Percentiles rank a stretch among this genome's conserved stretches.
phyloP scores from a whole-genome alignment of 2,888 invertebrate species.

The Tenthredo notha region DNA sequence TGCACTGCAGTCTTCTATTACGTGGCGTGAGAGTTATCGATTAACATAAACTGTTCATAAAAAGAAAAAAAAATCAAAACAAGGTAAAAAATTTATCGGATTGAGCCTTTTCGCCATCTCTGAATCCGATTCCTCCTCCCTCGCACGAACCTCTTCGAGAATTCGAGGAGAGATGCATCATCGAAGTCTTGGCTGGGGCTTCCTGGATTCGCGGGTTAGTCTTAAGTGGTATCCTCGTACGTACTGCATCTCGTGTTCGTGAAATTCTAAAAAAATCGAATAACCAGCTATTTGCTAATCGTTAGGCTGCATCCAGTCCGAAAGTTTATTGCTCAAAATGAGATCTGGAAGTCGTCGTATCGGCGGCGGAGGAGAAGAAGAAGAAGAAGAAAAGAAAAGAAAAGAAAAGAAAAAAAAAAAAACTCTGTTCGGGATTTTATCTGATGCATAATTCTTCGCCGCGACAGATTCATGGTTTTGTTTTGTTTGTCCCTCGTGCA shows the following conservation, averaged over 20 bases:
- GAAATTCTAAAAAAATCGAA: not conserved
- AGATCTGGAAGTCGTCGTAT: no score
- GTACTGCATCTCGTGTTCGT: not conserved
- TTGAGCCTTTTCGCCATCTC: not conserved
- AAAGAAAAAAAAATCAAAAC: not conserved
- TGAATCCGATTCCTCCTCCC: not conserved
- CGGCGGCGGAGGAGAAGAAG: no score
- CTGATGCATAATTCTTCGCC: not conserved
- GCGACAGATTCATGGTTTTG: not conserved
- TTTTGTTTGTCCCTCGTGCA: not conserved
- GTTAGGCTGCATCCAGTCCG: constrained; percentile 3
- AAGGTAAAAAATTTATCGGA: not conserved
- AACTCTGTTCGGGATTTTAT: not conserved
- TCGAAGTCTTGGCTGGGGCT: not conserved
- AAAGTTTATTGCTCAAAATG: not conserved
- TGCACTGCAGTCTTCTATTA: not conserved
- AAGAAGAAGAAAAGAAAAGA: no score
- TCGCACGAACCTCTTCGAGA: not conserved
- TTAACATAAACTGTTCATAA: not conserved
- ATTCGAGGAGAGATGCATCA: not conserved
- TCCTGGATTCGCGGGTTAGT: constrained; percentile 32
- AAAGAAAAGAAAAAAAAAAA: not conserved
- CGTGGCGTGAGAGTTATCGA: not conserved
- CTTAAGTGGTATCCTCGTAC: constrained; percentile 27
- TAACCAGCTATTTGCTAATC: not conserved